Base-by-base conservation (phyloP, 2,888 invertebrate species). In the Diaprepes abbreviatus region DNA sequence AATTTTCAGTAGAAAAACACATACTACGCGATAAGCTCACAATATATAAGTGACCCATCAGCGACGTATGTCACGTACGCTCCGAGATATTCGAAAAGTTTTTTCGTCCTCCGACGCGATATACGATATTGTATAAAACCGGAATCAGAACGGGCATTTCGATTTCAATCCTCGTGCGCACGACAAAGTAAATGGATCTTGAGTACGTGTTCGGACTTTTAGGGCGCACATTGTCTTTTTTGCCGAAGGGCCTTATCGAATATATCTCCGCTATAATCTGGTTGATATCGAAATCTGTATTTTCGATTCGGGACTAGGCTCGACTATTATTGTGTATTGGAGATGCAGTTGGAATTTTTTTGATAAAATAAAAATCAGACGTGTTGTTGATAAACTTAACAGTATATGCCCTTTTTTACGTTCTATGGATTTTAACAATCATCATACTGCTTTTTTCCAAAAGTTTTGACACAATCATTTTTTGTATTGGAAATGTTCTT, bases 81-180 rank as follows among this genome's bases (percentile, higher is more conserved):
- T 12, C 14, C 35, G 33, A 58, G 40, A 66, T 66, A 66, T 66
- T 58, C 50, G 50, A 52, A 50, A 59, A 52, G 48, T 48, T 59
- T 59, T 66, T 65, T 65, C 28, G 21, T 48, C 40, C 17, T 16
- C 35, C 38, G 48, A 48, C 48, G 28, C 35, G 38, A 52, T 50
- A 55, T 31, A 43, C 58, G 65, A 60, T 70, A 70, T 67, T 43
- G 54, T 59, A 68, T 64, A 55, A 68, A 64, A 19, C 54, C 66
- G 66, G 68, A 63, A 65, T 67, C 67, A 54, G 35, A 67, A 59
- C 35, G 60, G 63, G 35, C 63, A 59, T 80, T 81, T 79, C 79
- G 78, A 79, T 81, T 80, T 80, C 80, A 79, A 79, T 79, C 78
- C 79, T 77, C 79, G 77, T 79, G 74, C 76, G 71, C 65, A 65